A percentile compares a stretch with the other conserved stretches of the same genome.
phyloP scores from a whole-genome alignment of 2,113 vertebrate genomes.

The Galbula dea region DNA sequence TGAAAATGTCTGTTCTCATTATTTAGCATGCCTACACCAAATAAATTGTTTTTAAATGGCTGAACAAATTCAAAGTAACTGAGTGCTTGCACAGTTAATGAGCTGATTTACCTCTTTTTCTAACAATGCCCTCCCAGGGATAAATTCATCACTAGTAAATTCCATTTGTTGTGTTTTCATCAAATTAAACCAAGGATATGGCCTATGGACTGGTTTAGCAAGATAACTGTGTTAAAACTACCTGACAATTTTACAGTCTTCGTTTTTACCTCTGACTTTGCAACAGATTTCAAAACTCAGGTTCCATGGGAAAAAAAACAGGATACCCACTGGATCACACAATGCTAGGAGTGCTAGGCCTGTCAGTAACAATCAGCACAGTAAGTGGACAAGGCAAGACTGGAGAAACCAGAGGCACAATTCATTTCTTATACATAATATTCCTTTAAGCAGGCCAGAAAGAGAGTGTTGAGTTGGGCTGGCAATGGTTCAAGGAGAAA shows the following conservation, averaged over 20 bases:
- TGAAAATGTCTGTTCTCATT: background rate
- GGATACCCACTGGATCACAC: background rate
- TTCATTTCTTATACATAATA: background rate
- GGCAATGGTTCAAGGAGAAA: background rate
- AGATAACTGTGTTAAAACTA: background rate
- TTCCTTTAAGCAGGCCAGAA: background rate
- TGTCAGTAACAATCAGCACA: slow-evolving; percentile 23
- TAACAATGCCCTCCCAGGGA: background rate
- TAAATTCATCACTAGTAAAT: background rate
- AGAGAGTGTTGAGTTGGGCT: background rate
- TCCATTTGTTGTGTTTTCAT: background rate
- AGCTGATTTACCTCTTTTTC: background rate
- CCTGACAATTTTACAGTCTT: background rate
- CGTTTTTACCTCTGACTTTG: background rate
- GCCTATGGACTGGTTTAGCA: background rate
- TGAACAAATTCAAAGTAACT: background rate
- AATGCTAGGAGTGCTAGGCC: background rate
- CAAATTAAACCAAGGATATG: background rate
- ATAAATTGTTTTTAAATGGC: background rate
- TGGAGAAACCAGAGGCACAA: background rate
- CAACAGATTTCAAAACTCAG: background rate
- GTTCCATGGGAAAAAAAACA: background rate
- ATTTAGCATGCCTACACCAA: background rate
- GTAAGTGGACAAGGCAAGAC: background rate
- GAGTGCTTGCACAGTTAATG: background rate